Percentiles rank a stretch among this genome's conserved stretches.
Evolutionary conservation across 1,140 invertebrate genomes (phyloP).

Genomic region (Hylyphantes graminicola): DNA sequence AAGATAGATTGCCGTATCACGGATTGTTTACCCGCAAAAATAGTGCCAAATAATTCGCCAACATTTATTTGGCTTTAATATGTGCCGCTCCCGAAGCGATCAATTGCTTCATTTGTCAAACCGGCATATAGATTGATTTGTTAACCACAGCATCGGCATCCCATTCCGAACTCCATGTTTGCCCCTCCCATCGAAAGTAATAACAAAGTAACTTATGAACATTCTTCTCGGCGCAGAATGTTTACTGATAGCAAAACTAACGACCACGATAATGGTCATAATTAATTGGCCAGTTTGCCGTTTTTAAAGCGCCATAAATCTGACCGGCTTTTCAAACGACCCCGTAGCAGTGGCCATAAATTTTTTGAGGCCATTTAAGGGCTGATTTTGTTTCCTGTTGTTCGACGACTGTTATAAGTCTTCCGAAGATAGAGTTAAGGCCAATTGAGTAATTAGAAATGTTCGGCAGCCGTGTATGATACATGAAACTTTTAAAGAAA

Average conservation of each 20-base stretch:
- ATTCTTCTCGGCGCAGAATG: slow-evolving; percentile 31
- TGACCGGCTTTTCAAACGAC: slow-evolving; percentile 41
- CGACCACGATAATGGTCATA: slow-evolving; percentile 58
- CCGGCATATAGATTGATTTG: too few relatives aligned
- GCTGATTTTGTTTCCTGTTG: background rate
- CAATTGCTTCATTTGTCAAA: too few relatives aligned
- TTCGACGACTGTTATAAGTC: background rate
- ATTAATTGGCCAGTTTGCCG: slow-evolving; percentile 59
- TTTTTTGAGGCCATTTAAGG: slow-evolving; percentile 22
- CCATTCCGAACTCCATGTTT: background rate
- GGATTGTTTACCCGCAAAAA: too few relatives aligned
- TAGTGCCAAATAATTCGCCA: too few relatives aligned
- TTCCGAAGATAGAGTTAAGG: too few relatives aligned
- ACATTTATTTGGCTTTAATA: too few relatives aligned
- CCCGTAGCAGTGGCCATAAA: slow-evolving; percentile 21
- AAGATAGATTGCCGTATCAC: too few relatives aligned
- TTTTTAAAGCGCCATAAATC: slow-evolving; percentile 58
- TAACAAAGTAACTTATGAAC: slow-evolving; percentile 47
- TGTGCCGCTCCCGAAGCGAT: too few relatives aligned
- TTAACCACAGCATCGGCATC: too few relatives aligned
- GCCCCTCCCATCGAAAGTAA: slow-evolving; percentile 11
- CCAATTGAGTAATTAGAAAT: too few relatives aligned
- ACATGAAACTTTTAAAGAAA: too few relatives aligned
- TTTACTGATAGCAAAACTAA: slow-evolving; percentile 53
- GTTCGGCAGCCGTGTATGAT: too few relatives aligned